Conservation (phyloP, 1,140 invertebrate species). For the Polypedilum vanderplanki region DNA sequence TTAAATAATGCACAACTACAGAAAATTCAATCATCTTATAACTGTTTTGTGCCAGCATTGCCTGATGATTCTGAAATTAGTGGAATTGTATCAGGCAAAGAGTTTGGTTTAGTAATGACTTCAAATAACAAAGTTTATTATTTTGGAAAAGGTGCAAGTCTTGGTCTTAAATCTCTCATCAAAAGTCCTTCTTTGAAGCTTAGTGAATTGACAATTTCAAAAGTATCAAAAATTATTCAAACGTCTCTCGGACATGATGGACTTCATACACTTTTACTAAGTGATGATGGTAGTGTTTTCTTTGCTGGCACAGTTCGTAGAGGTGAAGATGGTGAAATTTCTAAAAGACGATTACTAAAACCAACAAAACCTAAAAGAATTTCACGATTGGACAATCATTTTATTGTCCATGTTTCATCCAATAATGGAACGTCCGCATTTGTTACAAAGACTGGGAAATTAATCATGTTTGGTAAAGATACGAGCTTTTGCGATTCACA, state of each 20-base stretch:
- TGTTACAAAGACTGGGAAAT: conserved; percentile 78
- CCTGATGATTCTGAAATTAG: conserved; percentile 38
- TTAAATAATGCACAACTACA: conserved; percentile 44
- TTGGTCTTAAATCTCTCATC: conserved; percentile 45
- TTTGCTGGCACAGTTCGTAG: conserved; percentile 83
- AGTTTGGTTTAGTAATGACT: conserved; percentile 72
- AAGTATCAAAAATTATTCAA: conserved; percentile 67
- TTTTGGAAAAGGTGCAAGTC: conserved; percentile 63
- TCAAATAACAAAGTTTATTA: conserved; percentile 69
- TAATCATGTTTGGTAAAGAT: conserved; percentile 94
- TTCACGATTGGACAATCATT: conserved; percentile 78
- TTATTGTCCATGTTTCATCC: conserved; percentile 75
- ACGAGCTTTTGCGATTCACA: conserved; percentile 74
- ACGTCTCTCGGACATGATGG: conserved; percentile 89
- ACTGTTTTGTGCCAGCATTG: conserved; percentile 42
- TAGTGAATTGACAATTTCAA: conserved; percentile 66
- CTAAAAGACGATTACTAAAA: conserved; percentile 80
- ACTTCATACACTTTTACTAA: conserved; percentile 76
- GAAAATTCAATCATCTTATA: conserved; percentile 42
- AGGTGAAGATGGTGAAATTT: conserved; percentile 89
- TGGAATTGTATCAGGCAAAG: conserved; percentile 61
- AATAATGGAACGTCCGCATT: conserved; percentile 93
- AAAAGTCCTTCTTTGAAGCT: conserved; percentile 57
- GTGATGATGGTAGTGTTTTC: conserved; percentile 82
- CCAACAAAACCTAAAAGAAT: conserved; percentile 89